These are phyloP conservation scores for Amitus sp. DNA, from an alignment of 2,888 invertebrate species.

Conservation along the genomic window DNA sequence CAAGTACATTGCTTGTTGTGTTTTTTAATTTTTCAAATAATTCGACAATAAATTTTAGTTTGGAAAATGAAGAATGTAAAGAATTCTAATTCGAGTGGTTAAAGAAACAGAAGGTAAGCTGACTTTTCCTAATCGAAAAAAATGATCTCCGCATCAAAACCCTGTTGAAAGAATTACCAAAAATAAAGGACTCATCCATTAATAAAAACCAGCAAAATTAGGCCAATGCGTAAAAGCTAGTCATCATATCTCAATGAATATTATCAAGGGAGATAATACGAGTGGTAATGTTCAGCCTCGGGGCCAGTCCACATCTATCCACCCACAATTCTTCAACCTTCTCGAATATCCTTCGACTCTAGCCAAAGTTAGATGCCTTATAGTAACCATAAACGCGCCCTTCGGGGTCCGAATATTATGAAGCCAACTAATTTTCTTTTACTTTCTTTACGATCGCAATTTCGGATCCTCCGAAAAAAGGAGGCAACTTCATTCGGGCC, in stretches of 20 bases:
- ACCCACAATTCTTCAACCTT: conserved; percentile 12
- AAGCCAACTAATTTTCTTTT: conserved; percentile 57
- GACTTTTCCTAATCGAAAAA: too few species aligned
- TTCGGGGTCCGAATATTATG: conserved; percentile 49
- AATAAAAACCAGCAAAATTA: conserved; percentile 16
- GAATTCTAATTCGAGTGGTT: too few species aligned
- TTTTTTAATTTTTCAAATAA: too few species aligned
- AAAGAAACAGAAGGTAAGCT: too few species aligned
- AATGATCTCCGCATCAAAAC: too few species aligned
- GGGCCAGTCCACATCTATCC: conserved; percentile 28
- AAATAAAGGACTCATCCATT: too few species aligned
- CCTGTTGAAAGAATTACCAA: too few species aligned
- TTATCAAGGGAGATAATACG: conserved; percentile 32
- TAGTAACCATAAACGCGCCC: conserved; percentile 42
- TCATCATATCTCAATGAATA: conserved; percentile 29
- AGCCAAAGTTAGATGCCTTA: conserved; percentile 24
- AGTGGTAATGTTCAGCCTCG: conserved; percentile 28
- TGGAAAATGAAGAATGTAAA: too few species aligned
- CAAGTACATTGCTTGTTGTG: too few species aligned
- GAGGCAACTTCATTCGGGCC: conserved; percentile 57
- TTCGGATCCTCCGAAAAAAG: conserved; percentile 58
- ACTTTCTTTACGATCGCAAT: conserved; percentile 62
- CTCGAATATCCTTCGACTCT: conserved; percentile 20
- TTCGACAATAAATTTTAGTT: too few species aligned
- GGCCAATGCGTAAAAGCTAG: conserved; percentile 13